phyloP scores from a whole-genome alignment of 2,797 vertebrate species.

The Thamnophis elegans region DNA sequence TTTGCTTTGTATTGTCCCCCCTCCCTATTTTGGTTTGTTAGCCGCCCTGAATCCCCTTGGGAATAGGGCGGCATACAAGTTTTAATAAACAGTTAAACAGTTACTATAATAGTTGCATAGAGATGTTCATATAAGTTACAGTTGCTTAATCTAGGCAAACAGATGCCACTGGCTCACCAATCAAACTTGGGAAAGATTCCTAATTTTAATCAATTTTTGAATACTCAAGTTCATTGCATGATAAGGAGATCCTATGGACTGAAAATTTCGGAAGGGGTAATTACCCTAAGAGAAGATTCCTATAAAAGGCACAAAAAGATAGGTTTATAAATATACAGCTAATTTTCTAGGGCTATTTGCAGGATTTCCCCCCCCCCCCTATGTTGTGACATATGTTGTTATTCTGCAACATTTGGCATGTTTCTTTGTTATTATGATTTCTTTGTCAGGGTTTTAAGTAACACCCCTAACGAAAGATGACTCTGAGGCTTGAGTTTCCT shows the following conservation, averaged over 20 bases:
- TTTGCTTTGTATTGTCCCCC: too few species aligned
- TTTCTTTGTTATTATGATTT: neutral
- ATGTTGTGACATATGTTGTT: neutral
- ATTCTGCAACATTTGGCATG: neutral
- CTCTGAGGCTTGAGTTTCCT: too few species aligned
- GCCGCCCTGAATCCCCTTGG: too few species aligned
- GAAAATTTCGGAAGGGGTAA: neutral
- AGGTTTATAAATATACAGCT: neutral
- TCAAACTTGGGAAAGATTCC: neutral
- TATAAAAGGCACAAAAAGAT: neutral
- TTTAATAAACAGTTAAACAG: too few species aligned
- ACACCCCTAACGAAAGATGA: too few species aligned
- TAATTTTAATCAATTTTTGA: neutral
- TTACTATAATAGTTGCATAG: too few species aligned
- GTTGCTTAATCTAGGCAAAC: neutral
- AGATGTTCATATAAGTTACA: neutral
- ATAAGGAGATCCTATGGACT: neutral
- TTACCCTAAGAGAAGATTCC: neutral
- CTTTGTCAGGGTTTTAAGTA: neutral
- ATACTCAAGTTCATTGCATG: neutral
- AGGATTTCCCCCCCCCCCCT: too few species aligned
- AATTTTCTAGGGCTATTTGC: neutral
- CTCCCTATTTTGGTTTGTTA: too few species aligned
- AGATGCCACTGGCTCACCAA: neutral
- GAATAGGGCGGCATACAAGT: too few species aligned